A percentile compares a stretch with the other conserved stretches of the same genome.
phyloP scores from a whole-genome alignment of 2,888 invertebrate species.

The Hirtodrosophila confusa region DNA sequence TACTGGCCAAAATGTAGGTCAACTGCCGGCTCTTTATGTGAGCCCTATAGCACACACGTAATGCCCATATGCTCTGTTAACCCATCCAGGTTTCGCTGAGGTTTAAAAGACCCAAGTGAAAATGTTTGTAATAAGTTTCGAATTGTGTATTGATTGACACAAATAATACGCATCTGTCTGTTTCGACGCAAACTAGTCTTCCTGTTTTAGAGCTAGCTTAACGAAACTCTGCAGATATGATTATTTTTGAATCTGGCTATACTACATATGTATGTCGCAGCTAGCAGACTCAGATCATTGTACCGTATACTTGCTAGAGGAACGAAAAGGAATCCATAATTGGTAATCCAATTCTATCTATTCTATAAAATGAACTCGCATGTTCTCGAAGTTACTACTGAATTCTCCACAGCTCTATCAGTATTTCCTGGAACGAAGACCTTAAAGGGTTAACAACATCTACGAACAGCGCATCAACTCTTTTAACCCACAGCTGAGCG shows the following conservation, averaged over 20 bases:
- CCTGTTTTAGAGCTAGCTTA: too few species aligned
- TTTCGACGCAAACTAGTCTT: too few species aligned
- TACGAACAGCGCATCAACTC: slow-evolving; percentile 2
- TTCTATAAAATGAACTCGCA: too few species aligned
- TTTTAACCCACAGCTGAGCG: slow-evolving; percentile 1
- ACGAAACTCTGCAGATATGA: too few species aligned
- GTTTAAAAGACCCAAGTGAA: neutral
- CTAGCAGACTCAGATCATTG: too few species aligned
- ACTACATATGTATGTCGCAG: too few species aligned
- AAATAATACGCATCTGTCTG: too few species aligned
- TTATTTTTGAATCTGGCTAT: too few species aligned
- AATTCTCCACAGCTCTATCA: neutral
- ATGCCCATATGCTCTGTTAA: slow-evolving; percentile 36
- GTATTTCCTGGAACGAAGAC: slow-evolving; percentile 3
- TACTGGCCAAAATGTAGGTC: slow-evolving; percentile 67
- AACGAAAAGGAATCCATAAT: too few species aligned
- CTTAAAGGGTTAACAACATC: slow-evolving; percentile 35
- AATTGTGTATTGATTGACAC: neutral
- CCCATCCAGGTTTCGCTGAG: slow-evolving; percentile 25
- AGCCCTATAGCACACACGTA: slow-evolving; percentile 26
- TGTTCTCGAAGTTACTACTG: neutral
- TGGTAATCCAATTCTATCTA: too few species aligned
- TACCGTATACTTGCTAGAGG: too few species aligned
- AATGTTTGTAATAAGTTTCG: neutral
- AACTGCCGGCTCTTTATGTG: slow-evolving; percentile 39